Conservation (phyloP, 2,888 invertebrate genomes). For the Mythimna lalbum region DNA sequence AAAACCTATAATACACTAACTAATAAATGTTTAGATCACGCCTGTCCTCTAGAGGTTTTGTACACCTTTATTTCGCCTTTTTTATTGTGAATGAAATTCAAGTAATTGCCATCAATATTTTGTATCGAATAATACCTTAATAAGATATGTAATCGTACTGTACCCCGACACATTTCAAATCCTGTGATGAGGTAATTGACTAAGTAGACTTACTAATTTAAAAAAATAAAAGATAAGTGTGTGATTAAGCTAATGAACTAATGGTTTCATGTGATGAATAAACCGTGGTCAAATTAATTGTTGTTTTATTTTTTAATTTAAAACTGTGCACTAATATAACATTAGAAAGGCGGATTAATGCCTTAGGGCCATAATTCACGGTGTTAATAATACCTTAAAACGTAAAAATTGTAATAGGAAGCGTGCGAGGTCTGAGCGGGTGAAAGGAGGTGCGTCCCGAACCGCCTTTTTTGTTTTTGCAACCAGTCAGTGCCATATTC, state of each 20-base stretch:
- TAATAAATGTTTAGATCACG: background rate
- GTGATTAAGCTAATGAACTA: conserved; percentile 35
- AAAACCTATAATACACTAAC: background rate
- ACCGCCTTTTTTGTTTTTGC: too few species aligned
- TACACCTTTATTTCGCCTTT: background rate
- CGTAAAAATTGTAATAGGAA: too few species aligned
- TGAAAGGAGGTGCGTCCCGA: too few species aligned
- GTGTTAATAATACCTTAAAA: too few species aligned
- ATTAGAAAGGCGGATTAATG: too few species aligned
- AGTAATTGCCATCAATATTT: background rate
- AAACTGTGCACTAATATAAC: too few species aligned
- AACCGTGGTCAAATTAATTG: conserved; percentile 14
- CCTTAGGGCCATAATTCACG: too few species aligned
- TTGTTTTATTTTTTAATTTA: conserved; percentile 12
- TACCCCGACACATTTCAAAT: conserved; percentile 42
- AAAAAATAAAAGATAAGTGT: conserved; percentile 9
- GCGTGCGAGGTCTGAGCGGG: too few species aligned
- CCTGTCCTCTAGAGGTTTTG: background rate
- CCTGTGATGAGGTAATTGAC: conserved; percentile 50
- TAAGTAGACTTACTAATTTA: conserved; percentile 30
- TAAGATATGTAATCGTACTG: conserved; percentile 11
- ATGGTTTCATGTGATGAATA: conserved; percentile 37
- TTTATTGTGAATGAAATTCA: background rate
- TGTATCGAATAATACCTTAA: background rate
- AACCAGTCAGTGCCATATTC: too few species aligned